A percentile compares a stretch with the other conserved stretches of the same genome.
These are phyloP conservation scores for Nemotelus nigrinus DNA, from an alignment of 2,888 invertebrate species.

Conservation along the genomic window DNA sequence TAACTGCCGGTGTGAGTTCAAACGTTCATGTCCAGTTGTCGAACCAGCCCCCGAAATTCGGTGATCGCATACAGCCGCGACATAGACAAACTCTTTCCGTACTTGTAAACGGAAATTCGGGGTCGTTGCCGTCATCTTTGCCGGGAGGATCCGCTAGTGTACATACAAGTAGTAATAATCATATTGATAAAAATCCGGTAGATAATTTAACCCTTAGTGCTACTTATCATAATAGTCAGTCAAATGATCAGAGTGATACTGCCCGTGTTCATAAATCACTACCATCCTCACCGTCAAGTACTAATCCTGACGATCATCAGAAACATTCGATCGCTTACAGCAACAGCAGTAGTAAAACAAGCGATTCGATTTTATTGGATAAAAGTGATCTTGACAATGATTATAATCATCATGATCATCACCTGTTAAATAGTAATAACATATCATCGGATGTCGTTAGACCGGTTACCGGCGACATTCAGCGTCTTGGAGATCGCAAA, in stretches of 20 bases:
- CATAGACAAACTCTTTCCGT: slow-evolving; percentile 55
- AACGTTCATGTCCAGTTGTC: background rate
- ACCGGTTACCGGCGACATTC: slow-evolving; percentile 28
- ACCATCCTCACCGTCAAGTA: slow-evolving; percentile 1
- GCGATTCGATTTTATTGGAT: slow-evolving; percentile 46
- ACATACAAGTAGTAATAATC: slow-evolving; percentile 54
- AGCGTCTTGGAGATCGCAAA: slow-evolving; percentile 2
- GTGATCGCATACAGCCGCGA: slow-evolving; percentile 59
- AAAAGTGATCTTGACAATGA: slow-evolving; percentile 43
- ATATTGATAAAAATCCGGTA: slow-evolving; percentile 55
- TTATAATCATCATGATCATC: slow-evolving; percentile 44
- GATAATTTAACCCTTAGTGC: slow-evolving; percentile 55
- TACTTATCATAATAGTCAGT: slow-evolving; percentile 51
- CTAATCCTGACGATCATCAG: slow-evolving; percentile 7
- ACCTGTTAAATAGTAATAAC: slow-evolving; percentile 46
- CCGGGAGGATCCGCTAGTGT: slow-evolving; percentile 39
- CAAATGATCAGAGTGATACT: slow-evolving; percentile 50
- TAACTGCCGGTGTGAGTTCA: slow-evolving; percentile 15
- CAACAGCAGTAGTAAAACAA: slow-evolving; percentile 37
- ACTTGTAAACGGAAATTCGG: background rate
- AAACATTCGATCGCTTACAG: slow-evolving; percentile 11
- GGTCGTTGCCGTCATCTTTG: background rate
- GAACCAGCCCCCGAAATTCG: slow-evolving; percentile 56
- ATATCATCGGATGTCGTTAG: slow-evolving; percentile 41
- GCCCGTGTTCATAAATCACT: slow-evolving; percentile 44